A percentile compares a stretch with the other conserved stretches of the same genome.
Conservation (phyloP, 2,888 invertebrate genomes). For the Oscheius onirici region DNA sequence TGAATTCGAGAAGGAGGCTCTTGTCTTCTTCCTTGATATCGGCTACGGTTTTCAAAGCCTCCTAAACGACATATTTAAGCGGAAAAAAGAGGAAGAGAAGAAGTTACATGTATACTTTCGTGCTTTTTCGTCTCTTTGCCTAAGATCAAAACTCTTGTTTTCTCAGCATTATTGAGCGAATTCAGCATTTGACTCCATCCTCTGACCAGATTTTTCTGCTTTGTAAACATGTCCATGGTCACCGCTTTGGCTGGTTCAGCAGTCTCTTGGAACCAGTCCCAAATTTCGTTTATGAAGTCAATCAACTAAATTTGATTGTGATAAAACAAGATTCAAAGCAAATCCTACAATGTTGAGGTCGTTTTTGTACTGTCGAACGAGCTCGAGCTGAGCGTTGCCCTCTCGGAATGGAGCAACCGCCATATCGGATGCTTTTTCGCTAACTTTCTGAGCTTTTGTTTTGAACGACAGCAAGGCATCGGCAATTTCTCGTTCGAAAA, state of each 20-base stretch:
- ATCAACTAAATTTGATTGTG: constrained; percentile 28
- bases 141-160: neutral
- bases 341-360: neutral
- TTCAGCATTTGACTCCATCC: neutral
- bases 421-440: neutral
- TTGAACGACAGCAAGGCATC: constrained; percentile 39
- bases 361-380: neutral
- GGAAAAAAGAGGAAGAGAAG: neutral
- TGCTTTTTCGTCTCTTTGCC: neutral
- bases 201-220: constrained; percentile 20
- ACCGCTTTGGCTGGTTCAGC: constrained; percentile 22
- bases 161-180: neutral
- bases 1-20: constrained; percentile 28
- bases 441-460: constrained; percentile 31
- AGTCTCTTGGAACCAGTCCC: constrained; percentile 40
- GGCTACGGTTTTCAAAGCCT: constrained; percentile 26
- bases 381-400: neutral
- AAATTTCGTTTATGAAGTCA: constrained; percentile 35
- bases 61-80: constrained; percentile 23
- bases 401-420: neutral
- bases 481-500: constrained; percentile 60
- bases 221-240: constrained; percentile 9
- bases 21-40: constrained; percentile 34
- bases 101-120: neutral
- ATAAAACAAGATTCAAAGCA: neutral